Conservation (phyloP, 37 sponge, comb jelly and placozoan genomes). For the Chondrosia reniformis region DNA sequence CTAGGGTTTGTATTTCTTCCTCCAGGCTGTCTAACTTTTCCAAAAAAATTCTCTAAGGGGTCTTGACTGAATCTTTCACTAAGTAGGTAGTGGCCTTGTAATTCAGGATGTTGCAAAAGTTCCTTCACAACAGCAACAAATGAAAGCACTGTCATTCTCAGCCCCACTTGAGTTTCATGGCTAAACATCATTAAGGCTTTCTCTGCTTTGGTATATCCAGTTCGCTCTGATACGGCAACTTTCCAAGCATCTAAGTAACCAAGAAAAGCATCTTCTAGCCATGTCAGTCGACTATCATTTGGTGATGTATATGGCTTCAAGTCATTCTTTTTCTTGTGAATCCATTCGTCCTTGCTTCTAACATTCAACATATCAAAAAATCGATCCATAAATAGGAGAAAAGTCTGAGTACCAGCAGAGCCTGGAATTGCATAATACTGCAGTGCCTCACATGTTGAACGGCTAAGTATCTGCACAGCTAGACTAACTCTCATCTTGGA, state of each 20-base stretch:
- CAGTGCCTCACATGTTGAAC: conserved; percentile 3
- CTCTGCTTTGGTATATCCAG: not conserved
- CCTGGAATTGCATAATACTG: not conserved
- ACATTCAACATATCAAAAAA: conserved; percentile 20
- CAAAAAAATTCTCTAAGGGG: conserved; percentile 4
- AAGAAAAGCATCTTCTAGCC: conserved; percentile 14
- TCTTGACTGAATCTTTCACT: conserved; percentile 10
- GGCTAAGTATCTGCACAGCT: conserved; percentile 14
- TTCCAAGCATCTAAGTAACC: conserved; percentile 7
- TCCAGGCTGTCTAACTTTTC: conserved; percentile 13
- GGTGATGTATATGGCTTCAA: conserved; percentile 2
- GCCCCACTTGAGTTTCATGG: conserved; percentile 4
- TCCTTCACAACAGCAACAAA: conserved; percentile 7
- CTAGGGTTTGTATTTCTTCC: not conserved
- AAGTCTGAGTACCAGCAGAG: conserved; percentile 10
- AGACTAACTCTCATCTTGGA: not conserved
- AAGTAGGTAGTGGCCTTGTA: conserved; percentile 1
- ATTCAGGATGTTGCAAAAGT: not conserved
- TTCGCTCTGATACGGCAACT: not conserved
- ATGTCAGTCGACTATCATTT: conserved; percentile 12
- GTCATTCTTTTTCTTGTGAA: conserved; percentile 5
- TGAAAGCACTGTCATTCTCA: conserved; percentile 2
- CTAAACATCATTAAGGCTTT: not conserved
- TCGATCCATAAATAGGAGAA: conserved; percentile 11
- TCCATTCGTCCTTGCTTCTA: not conserved